phyloP scores from a whole-genome alignment of 1,140 invertebrate genomes.

The Lepidurus packardi region DNA sequence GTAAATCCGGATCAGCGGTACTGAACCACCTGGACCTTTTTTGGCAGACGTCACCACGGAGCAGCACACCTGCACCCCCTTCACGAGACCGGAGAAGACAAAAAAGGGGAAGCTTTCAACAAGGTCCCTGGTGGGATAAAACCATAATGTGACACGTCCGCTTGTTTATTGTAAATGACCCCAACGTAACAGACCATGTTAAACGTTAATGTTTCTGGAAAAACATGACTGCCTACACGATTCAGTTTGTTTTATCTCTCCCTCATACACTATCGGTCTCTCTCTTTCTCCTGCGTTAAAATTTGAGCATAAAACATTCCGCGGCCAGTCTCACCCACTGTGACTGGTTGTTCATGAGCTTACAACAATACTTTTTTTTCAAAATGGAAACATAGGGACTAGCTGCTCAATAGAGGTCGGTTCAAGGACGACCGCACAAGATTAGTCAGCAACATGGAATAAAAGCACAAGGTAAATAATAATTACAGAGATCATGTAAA shows the following conservation, averaged over 20 bases:
- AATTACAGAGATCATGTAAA: slow-evolving; percentile 12
- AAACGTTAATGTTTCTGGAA: too few species aligned
- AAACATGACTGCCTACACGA: background rate
- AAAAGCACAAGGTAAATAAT: background rate
- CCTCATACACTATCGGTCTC: background rate
- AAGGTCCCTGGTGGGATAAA: background rate
- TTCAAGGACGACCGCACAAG: background rate
- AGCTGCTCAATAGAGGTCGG: background rate
- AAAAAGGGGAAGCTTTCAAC: background rate
- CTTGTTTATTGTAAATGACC: background rate
- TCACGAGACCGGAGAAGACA: background rate
- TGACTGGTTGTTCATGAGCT: background rate
- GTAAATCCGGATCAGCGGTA: too few species aligned
- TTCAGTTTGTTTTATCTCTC: background rate
- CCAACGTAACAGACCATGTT: background rate
- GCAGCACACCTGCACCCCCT: background rate
- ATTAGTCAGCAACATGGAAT: slow-evolving; percentile 4
- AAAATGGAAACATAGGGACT: slow-evolving; percentile 16
- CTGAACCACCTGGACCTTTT: too few species aligned
- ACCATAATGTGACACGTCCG: background rate
- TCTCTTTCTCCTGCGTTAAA: background rate
- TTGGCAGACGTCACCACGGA: too few species aligned
- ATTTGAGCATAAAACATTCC: slow-evolving; percentile 19
- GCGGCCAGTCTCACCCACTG: background rate
- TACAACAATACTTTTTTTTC: slow-evolving; percentile 11